phyloP scores from a whole-genome alignment of 2,113 vertebrate genomes.

The Clarias magur region DNA sequence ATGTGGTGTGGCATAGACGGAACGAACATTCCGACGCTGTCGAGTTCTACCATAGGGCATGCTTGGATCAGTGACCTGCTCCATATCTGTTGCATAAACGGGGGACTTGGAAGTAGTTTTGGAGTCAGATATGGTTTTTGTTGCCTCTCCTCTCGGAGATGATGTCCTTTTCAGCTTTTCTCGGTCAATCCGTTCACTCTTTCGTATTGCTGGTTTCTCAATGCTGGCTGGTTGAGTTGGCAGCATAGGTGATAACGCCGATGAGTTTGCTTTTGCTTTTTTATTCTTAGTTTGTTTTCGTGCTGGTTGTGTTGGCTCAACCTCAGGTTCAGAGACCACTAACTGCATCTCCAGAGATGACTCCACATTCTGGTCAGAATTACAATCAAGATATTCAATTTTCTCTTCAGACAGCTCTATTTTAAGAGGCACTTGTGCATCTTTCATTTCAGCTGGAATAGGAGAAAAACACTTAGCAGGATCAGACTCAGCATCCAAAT shows the following conservation, averaged over 20 bases:
- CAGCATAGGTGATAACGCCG: slow-evolving; percentile 68
- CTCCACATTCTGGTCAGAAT: slow-evolving; percentile 70
- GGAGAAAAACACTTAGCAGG: slow-evolving; percentile 58
- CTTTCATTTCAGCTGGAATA: slow-evolving; percentile 64
- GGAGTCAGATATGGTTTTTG: slow-evolving; percentile 58
- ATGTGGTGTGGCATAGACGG: slow-evolving; percentile 87
- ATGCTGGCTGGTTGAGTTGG: slow-evolving; percentile 52
- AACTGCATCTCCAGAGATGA: slow-evolving; percentile 66
- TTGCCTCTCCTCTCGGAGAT: slow-evolving; percentile 57
- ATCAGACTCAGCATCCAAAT: slow-evolving; percentile 69
- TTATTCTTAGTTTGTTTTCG: slow-evolving; percentile 88
- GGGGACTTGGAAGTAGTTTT: slow-evolving; percentile 86
- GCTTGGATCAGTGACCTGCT: slow-evolving; percentile 80
- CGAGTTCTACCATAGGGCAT: slow-evolving; percentile 84
- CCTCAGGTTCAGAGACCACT: slow-evolving; percentile 73
- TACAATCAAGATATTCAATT: slow-evolving; percentile 56
- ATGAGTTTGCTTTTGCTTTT: slow-evolving; percentile 76
- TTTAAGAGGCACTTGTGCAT: slow-evolving; percentile 71
- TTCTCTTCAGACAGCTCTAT: slow-evolving; percentile 65
- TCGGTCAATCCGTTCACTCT: slow-evolving; percentile 92
- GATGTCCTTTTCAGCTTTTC: slow-evolving; percentile 89
- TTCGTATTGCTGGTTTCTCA: slow-evolving; percentile 89
- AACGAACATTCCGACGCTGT: slow-evolving; percentile 87
- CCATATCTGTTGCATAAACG: slow-evolving; percentile 76
- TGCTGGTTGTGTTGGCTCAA: slow-evolving; percentile 74